Percentiles rank a stretch among this genome's conserved stretches.
phyloP scores from a whole-genome alignment of 2,113 vertebrate genomes.

The Casuarius casuarius region DNA sequence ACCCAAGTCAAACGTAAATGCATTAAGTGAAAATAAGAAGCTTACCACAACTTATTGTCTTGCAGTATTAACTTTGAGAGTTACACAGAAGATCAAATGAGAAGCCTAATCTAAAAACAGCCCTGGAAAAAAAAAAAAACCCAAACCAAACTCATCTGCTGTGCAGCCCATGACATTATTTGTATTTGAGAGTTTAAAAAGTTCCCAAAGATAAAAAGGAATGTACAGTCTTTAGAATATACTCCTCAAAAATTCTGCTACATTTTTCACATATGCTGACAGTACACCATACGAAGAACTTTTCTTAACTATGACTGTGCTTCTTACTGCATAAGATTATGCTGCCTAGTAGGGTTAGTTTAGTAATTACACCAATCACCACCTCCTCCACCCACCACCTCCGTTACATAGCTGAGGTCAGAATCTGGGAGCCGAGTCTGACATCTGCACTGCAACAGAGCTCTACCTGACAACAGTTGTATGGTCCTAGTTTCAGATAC shows the following conservation, averaged over 20 bases:
- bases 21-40: slow-evolving; percentile 7
- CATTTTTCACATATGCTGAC: background rate
- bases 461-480: background rate
- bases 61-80: slow-evolving; percentile 12
- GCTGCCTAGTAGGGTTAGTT: background rate
- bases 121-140: background rate
- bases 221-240: background rate
- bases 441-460: background rate
- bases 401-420: fast-evolving
- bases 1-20: background rate
- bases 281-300: background rate
- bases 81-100: slow-evolving; percentile 4
- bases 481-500: background rate
- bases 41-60: slow-evolving; percentile 17
- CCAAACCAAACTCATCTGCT: background rate
- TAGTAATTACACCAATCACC: background rate
- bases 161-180: background rate
- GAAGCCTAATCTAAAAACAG: slow-evolving; percentile 25
- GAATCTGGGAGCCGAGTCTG: background rate
- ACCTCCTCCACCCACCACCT: background rate
- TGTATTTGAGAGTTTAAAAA: background rate
- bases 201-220: background rate
- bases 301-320: background rate
- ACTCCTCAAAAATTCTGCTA: background rate
- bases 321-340: background rate